Evolutionary conservation across 1,140 invertebrate genomes (phyloP).

Genomic region (Liolophura sinensis): DNA sequence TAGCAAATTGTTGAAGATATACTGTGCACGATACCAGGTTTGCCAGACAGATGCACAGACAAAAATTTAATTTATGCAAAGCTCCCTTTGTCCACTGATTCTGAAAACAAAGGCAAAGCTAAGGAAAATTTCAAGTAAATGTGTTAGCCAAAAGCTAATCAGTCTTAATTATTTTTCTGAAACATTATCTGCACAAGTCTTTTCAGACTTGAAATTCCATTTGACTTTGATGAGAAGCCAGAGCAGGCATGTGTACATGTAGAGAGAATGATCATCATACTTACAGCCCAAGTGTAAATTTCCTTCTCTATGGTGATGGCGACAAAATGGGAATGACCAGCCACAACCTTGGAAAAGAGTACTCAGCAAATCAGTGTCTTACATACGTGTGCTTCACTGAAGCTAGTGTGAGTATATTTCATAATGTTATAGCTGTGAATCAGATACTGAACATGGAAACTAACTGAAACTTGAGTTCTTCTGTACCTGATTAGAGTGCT

Average conservation of each 20-base stretch:
- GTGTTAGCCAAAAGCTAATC: background rate
- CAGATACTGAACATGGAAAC: background rate
- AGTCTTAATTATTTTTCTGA: background rate
- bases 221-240: background rate
- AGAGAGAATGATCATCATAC: constrained; percentile 16
- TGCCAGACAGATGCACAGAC: no score
- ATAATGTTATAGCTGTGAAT: background rate
- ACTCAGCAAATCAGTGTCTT: background rate
- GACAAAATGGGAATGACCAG: constrained; percentile 54
- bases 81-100: no score
- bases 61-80: no score
- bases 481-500: no score
- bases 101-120: no score
- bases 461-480: background rate
- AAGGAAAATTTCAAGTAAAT: background rate
- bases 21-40: no score
- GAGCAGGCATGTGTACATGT: background rate
- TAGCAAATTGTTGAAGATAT: no score
- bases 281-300: constrained; percentile 59
- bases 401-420: background rate
- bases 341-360: constrained; percentile 38
- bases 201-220: background rate
- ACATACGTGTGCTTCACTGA: no score
- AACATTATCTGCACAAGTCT: background rate
- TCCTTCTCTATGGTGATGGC: constrained; percentile 59